phyloP scores from a whole-genome alignment of 2,888 invertebrate genomes.

The Bimastos eiseni region DNA sequence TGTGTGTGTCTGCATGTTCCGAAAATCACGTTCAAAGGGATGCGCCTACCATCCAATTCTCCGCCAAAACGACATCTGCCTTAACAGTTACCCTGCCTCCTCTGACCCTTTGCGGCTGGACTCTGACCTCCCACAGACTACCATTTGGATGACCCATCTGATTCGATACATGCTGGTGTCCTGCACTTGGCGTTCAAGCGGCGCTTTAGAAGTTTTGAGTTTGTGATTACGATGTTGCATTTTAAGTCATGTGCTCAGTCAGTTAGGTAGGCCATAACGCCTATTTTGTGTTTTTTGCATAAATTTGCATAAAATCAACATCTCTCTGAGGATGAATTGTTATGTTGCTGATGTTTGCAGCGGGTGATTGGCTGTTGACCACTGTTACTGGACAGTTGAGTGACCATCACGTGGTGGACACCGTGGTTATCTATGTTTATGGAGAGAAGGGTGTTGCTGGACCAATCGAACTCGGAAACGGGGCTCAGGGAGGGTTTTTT shows the following conservation, averaged over 20 bases:
- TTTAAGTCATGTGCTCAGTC: neutral
- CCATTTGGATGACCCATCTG: no score
- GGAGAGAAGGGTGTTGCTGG: constrained; percentile 53
- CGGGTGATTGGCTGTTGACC: constrained; percentile 48
- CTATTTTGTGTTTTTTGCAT: neutral
- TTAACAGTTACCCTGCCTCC: no score
- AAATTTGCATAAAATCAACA: neutral
- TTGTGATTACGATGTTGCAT: neutral
- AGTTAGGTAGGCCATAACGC: no score
- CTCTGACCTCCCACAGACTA: no score
- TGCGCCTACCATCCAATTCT: no score
- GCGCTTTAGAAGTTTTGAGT: no score
- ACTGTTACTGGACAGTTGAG: constrained; percentile 46
- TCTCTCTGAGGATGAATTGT: neutral
- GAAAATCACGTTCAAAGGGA: neutral
- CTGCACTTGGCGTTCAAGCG: no score
- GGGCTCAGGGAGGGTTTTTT: constrained; percentile 41
- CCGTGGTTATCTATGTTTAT: constrained; percentile 52
- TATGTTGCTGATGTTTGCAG: constrained; percentile 38
- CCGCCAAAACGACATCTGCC: no score
- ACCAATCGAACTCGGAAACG: constrained; percentile 46
- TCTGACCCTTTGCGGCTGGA: no score
- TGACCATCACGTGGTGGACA: constrained; percentile 43
- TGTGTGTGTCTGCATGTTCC: neutral
- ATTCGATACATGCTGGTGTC: no score